These are phyloP conservation scores for Decapterus maruadsi DNA, from an alignment of 2,797 vertebrate species.

Conservation along the genomic window DNA sequence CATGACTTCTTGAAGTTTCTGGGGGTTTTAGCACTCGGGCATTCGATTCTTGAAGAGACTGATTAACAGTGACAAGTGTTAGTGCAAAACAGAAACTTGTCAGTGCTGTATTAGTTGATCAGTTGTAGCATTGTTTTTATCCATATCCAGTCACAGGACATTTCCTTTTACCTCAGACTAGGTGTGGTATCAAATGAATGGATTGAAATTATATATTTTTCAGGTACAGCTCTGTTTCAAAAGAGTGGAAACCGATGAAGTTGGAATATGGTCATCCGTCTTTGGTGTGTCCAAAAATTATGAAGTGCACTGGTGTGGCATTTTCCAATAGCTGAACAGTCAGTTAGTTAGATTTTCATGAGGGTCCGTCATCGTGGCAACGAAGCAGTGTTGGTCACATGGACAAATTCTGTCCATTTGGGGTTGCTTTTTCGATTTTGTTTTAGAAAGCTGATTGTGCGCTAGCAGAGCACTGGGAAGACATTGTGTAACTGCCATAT, in stretches of 20 bases:
- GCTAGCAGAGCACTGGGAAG: slow-evolving; percentile 65
- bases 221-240: slow-evolving; percentile 67
- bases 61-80: slow-evolving; percentile 69
- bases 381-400: slow-evolving; percentile 85
- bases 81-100: slow-evolving; percentile 77
- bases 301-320: slow-evolving; percentile 69
- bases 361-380: slow-evolving; percentile 75
- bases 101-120: slow-evolving; percentile 77
- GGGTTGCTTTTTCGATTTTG: slow-evolving; percentile 74
- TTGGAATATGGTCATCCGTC: slow-evolving; percentile 42
- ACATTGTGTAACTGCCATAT: slow-evolving; percentile 85
- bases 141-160: slow-evolving; percentile 84
- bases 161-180: slow-evolving; percentile 83
- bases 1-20: slow-evolving; percentile 74
- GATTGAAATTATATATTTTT: slow-evolving; percentile 68
- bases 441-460: slow-evolving; percentile 72
- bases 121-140: slow-evolving; percentile 83
- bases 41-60: slow-evolving; percentile 74
- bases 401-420: slow-evolving; percentile 65
- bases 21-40: slow-evolving; percentile 65
- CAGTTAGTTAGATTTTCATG: slow-evolving; percentile 72
- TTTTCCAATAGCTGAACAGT: slow-evolving; percentile 72
- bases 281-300: slow-evolving; percentile 65
- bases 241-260: slow-evolving; percentile 44
- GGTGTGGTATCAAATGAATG: slow-evolving; percentile 62